These are phyloP conservation scores for Mobula hypostoma DNA, from an alignment of 2,113 vertebrate species.

Conservation along the genomic window DNA sequence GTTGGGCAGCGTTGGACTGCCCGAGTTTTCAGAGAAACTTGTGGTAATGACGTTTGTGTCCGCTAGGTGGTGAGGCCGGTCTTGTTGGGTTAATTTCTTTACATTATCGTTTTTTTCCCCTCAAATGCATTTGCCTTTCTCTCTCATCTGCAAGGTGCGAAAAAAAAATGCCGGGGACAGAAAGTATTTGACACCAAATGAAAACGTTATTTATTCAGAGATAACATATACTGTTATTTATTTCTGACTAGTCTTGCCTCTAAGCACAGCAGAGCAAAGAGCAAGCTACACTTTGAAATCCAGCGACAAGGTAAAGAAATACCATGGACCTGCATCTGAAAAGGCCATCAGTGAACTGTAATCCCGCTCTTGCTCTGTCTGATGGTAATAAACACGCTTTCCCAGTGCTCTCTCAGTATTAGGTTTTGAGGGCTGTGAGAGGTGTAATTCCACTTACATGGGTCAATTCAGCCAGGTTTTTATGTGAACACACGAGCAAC, in stretches of 20 bases:
- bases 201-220: background rate
- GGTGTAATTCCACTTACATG: no score
- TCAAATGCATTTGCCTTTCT: no score
- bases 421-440: background rate
- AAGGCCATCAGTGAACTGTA: background rate
- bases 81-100: no score
- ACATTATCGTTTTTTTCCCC: no score
- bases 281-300: background rate
- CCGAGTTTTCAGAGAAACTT: no score
- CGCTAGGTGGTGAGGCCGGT: no score
- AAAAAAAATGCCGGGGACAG: background rate
- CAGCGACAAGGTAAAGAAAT: background rate
- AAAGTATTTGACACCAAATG: background rate
- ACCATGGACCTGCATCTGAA: background rate
- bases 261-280: background rate
- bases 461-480: no score
- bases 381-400: background rate
- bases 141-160: background rate
- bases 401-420: background rate
- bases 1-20: no score
- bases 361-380: background rate
- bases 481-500: background rate
- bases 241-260: background rate
- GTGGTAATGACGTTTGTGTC: no score
- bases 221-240: background rate